Conservation (phyloP, 1,140 invertebrate species). For the Drosophila ambigua region DNA sequence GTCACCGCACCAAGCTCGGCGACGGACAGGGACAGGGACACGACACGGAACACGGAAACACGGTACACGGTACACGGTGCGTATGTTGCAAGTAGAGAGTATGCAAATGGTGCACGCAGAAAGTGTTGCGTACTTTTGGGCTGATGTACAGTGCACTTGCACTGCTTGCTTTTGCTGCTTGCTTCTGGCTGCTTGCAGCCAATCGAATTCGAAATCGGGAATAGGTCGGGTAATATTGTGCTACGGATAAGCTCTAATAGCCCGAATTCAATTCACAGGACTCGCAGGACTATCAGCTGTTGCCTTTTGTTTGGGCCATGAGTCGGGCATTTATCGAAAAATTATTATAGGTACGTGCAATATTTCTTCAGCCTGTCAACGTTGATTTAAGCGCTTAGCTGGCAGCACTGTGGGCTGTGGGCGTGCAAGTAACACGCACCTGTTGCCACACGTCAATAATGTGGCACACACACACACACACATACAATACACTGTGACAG, state of each 20-base stretch:
- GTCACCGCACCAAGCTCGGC: slow-evolving; percentile 48
- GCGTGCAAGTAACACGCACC: slow-evolving; percentile 71
- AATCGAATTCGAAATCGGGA: too few relatives aligned
- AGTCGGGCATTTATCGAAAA: slow-evolving; percentile 71
- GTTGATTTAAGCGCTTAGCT: slow-evolving; percentile 74
- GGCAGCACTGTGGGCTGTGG: slow-evolving; percentile 15
- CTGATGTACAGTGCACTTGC: slow-evolving; percentile 2
- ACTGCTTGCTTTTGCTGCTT: background rate
- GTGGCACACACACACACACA: slow-evolving; percentile 30
- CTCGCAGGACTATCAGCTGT: background rate
- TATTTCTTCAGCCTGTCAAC: slow-evolving; percentile 64
- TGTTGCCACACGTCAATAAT: slow-evolving; percentile 64
- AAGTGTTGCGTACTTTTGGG: slow-evolving; percentile 38
- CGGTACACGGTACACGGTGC: slow-evolving; percentile 7
- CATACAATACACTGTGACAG: background rate
- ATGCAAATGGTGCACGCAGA: slow-evolving; percentile 51
- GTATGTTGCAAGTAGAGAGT: slow-evolving; percentile 47
- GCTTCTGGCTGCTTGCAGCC: background rate
- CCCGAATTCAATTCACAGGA: too few relatives aligned
- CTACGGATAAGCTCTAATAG: too few relatives aligned
- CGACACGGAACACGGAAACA: slow-evolving; percentile 1
- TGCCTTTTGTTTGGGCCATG: slow-evolving; percentile 4
- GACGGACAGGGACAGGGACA: background rate
- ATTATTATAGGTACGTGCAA: slow-evolving; percentile 53
- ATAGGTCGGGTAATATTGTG: too few relatives aligned